Evolutionary conservation across 2,113 vertebrate species (phyloP), one percentile per base, ranked within the genome.

Genomic region (Pseudonaja textilis): DNA sequence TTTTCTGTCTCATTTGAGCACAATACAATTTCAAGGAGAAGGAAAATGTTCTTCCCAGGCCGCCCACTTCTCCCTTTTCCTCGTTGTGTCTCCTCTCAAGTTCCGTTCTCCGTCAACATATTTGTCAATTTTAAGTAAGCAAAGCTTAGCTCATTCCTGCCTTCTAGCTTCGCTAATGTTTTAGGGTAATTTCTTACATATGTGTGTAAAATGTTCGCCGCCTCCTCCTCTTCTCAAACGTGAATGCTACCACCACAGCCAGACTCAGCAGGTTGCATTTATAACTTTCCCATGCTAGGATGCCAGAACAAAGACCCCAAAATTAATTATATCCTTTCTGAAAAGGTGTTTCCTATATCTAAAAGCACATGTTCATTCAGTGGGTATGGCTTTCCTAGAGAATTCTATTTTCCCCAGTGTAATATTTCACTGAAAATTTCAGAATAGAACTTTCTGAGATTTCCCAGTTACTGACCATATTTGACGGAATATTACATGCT

Each of bases 191-290:
- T 87, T 64, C 18, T 87, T 92, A 14, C 85, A 87, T 52, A 64
- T 92, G 91, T 87, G 61, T 26, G 45, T 7, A 14, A 92, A 87
- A 52, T n/a, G 50, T 25, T 55, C 6, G 9, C 29, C 6, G 9
- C 29, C 26, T 11, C 34, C 52, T 85, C 85, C 47, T 61, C 23
- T 42, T 45, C 91, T 64, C n/a, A 54, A 87, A 85, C 0, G 3
- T 16, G 42, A 34, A 87, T 61, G 45, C 10, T 59, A 20, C 55
- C 8, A 47, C 81, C 86, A 23, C 26, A 22, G 85, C 85, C 56
- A 91, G 56, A 7, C 91, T 91, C 90, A 91, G 74, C 52, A 45
- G 90, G 90, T 85, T 23, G 29, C 55, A 47, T 61, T 4, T 92
- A 23, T 64, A 34, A 87, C 12, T 87, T 34, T 87, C 61, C 91